Conservation (phyloP, 2,797 vertebrate genomes). For the Coregonus suidteri region DNA sequence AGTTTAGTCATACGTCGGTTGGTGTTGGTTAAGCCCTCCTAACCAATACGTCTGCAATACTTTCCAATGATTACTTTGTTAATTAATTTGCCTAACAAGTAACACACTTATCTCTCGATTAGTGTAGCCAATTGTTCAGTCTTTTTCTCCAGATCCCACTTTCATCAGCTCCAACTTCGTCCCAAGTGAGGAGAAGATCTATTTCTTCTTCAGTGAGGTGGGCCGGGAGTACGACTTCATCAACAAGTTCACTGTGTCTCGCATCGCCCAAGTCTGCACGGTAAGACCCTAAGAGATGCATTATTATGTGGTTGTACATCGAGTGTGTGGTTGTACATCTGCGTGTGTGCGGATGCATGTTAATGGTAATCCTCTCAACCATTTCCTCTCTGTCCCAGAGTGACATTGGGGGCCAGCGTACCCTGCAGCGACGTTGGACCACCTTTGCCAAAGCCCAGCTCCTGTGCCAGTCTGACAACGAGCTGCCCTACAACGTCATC, state of each 20-base stretch:
- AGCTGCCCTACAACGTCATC: conserved; percentile 89
- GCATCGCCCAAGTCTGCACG: conserved; percentile 79
- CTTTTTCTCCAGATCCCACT: conserved; percentile 76
- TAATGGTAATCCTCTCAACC: not conserved
- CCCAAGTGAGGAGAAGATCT: conserved; percentile 82
- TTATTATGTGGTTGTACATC: no score
- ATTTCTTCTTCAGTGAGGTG: conserved; percentile 89
- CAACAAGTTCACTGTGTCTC: conserved; percentile 76
- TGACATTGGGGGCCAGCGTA: conserved; percentile 87
- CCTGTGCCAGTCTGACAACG: conserved; percentile 75
- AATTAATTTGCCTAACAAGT: not conserved
- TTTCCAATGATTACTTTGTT: not conserved
- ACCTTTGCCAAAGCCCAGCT: conserved; percentile 93
- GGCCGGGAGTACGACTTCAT: conserved; percentile 79
- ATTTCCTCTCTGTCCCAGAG: conserved; percentile 68
- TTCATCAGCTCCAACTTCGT: conserved; percentile 85
- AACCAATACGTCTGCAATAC: not conserved
- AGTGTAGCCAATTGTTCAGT: not conserved
- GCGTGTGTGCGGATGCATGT: not conserved
- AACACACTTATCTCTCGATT: not conserved
- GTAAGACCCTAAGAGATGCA: conserved; percentile 50
- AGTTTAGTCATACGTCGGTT: not conserved
- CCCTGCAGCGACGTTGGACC: conserved; percentile 93
- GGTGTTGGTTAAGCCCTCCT: not conserved
- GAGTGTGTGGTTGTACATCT: not conserved